Evolutionary conservation across 2,888 invertebrate genomes (phyloP).

Genomic region (Limnephilus marmoratus): DNA sequence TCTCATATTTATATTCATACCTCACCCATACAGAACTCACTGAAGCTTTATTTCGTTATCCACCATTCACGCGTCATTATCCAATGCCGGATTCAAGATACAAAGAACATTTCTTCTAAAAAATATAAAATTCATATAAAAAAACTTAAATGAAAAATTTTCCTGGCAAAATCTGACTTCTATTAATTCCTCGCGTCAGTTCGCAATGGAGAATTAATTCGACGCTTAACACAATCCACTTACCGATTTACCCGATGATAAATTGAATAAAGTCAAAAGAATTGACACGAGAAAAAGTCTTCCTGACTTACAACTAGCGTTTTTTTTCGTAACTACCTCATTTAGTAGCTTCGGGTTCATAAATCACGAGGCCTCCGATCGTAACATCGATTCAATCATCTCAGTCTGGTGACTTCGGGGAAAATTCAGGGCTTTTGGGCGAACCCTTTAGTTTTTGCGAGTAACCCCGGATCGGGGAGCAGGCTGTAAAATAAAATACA

Average conservation of each 20-base stretch:
- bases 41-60: slow-evolving; percentile 9
- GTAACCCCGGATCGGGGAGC: background rate
- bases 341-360: background rate
- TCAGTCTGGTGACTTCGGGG: background rate
- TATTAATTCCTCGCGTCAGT: background rate
- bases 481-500: slow-evolving; percentile 18
- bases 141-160: background rate
- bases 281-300: background rate
- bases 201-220: background rate
- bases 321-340: background rate
- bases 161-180: background rate
- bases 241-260: background rate
- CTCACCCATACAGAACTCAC: background rate
- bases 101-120: background rate
- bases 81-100: slow-evolving; percentile 1
- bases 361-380: slow-evolving; percentile 2
- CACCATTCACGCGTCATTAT: slow-evolving; percentile 36
- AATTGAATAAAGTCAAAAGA: background rate
- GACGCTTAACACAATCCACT: background rate
- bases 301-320: background rate
- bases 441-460: background rate
- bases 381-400: slow-evolving; percentile 2
- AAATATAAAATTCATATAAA: background rate
- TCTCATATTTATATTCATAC: background rate
- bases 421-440: background rate